Conservation (phyloP, 2,113 vertebrate species). For the Gorsachius goisagi region DNA sequence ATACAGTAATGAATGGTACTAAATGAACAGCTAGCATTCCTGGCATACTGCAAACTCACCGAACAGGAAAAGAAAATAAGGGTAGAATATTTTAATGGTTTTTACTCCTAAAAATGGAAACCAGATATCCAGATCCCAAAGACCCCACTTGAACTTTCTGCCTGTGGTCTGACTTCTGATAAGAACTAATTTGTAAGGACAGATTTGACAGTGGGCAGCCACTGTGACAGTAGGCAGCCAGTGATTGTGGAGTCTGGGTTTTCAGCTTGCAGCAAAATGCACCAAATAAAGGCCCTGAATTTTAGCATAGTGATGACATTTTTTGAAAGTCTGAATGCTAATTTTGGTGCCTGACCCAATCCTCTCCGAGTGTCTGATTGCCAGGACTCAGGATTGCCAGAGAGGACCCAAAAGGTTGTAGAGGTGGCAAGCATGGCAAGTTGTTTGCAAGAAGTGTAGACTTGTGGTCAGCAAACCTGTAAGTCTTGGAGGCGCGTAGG, state of each 20-base stretch:
- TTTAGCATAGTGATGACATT: not conserved
- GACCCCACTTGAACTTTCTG: constrained; percentile 29
- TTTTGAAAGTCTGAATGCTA: not conserved
- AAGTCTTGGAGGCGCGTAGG: not conserved
- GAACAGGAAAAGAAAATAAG: constrained; percentile 14
- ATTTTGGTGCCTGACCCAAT: not conserved
- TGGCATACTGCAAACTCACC: not conserved
- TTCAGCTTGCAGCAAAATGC: not conserved
- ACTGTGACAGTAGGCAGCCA: not conserved
- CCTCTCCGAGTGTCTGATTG: not conserved
- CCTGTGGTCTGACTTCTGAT: not conserved
- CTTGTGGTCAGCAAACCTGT: not conserved
- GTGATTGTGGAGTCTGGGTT: not conserved
- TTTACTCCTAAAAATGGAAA: constrained; percentile 40
- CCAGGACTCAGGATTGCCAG: not conserved
- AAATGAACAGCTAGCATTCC: constrained; percentile 3
- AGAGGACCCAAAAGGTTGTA: not conserved
- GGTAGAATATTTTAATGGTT: not conserved
- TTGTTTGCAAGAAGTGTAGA: not conserved
- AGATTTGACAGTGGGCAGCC: not conserved
- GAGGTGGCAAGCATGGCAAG: not conserved
- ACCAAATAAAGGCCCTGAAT: not conserved
- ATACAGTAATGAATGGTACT: not conserved
- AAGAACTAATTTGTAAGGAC: not conserved
- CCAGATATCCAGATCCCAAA: not conserved